phyloP scores from a whole-genome alignment of 2,888 invertebrate species.

The Ophion slaviceki region DNA sequence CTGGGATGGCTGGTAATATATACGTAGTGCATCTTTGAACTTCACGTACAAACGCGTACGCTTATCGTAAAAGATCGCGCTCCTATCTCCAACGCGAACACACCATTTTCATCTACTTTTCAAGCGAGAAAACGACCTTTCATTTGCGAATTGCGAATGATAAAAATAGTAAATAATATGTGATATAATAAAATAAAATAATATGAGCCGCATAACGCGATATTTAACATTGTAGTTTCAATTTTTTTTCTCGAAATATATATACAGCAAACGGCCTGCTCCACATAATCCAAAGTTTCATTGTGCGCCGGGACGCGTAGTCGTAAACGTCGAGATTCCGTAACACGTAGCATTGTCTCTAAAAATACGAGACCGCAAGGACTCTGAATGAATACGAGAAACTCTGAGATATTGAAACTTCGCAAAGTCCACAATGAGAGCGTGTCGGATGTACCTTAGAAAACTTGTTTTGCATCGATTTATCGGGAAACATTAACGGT shows the following conservation, averaged over 20 bases:
- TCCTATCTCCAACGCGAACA: background rate
- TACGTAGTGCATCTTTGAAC: too few species aligned
- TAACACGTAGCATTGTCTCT: conserved; percentile 61
- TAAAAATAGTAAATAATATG: background rate
- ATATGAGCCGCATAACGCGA: background rate
- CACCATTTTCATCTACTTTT: background rate
- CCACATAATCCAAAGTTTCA: conserved; percentile 23
- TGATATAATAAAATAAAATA: background rate
- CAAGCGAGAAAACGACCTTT: background rate
- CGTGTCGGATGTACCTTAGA: conserved; percentile 50
- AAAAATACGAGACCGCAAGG: conserved; percentile 57
- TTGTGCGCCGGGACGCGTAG: conserved; percentile 38
- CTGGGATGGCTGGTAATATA: too few species aligned
- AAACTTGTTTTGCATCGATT: conserved; percentile 73
- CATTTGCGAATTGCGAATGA: background rate
- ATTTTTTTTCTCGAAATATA: conserved; percentile 3
- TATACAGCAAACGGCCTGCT: background rate
- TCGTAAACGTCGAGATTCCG: conserved; percentile 48
- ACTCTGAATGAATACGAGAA: conserved; percentile 26
- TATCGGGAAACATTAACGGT: conserved; percentile 74
- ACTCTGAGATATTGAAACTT: conserved; percentile 54
- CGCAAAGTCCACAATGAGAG: conserved; percentile 53
- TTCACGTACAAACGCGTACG: too few species aligned
- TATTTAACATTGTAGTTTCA: background rate
- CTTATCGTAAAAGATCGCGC: background rate